Evolutionary conservation across 2,797 vertebrate species (phyloP).

Genomic region (Xerus rutilus): DNA sequence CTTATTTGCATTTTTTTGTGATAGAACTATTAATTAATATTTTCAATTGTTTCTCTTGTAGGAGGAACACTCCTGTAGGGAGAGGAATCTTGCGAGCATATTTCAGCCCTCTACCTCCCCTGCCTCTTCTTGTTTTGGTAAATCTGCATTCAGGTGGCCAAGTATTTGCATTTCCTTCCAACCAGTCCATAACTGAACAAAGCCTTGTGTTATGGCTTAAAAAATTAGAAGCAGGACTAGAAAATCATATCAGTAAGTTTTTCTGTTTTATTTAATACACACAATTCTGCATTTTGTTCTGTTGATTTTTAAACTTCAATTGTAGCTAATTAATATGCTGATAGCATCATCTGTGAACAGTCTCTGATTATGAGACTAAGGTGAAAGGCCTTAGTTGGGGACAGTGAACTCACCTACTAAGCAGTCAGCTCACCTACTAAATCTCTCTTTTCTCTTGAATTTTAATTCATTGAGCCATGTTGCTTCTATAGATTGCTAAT

Average conservation of each 20-base stretch:
- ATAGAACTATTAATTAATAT: background rate
- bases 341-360: background rate
- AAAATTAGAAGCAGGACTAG: constrained; percentile 88
- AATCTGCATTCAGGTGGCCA: constrained; percentile 88
- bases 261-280: background rate
- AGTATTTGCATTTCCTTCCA: constrained; percentile 93
- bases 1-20: constrained; percentile 4
- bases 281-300: constrained; percentile 29
- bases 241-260: constrained; percentile 92
- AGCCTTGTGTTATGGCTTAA: constrained; percentile 92
- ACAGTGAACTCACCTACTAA: background rate
- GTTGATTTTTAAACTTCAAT: constrained; percentile 31
- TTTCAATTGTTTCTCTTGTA: constrained; percentile 76
- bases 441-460: background rate
- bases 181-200: constrained; percentile 86
- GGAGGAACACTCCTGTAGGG: constrained; percentile 92
- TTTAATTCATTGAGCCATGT: background rate
- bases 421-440: background rate
- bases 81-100: constrained; percentile 90
- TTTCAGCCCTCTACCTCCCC: constrained; percentile 89
- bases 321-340: constrained; percentile 12
- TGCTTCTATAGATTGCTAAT: background rate
- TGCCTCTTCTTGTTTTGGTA: constrained; percentile 93
- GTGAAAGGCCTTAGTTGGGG: background rate
- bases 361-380: background rate